Conservation (phyloP, 2,113 vertebrate species). For the Glareola pratincola region DNA sequence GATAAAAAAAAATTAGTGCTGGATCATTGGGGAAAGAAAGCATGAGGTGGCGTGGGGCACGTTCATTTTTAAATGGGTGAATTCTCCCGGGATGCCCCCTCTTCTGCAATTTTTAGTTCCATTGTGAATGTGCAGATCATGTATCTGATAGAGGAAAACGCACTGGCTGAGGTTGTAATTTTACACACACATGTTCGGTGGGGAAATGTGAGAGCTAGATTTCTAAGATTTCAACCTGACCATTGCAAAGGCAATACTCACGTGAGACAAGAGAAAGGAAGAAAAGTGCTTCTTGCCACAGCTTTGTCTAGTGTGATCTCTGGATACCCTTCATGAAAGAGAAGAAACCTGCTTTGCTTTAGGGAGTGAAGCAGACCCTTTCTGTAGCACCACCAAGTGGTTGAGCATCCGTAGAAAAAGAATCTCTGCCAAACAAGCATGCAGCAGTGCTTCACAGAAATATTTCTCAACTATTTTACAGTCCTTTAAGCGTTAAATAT, state of each 20-base stretch:
- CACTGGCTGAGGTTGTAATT: not conserved
- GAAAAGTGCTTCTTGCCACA: not conserved
- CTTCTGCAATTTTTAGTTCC: not conserved
- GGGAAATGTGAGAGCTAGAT: not conserved
- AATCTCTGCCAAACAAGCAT: not conserved
- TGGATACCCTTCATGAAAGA: not conserved
- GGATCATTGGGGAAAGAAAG: not conserved
- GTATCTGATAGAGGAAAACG: not conserved
- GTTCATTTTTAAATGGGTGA: not conserved
- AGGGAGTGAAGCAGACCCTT: not conserved
- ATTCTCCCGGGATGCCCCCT: not conserved
- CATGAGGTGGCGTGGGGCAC: accelerated
- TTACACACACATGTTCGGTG: not conserved
- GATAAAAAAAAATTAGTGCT: not conserved
- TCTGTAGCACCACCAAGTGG: slow-evolving; percentile 64
- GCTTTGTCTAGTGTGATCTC: not conserved
- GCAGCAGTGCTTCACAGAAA: not conserved
- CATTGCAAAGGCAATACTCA: not conserved
- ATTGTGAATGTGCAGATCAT: not conserved
- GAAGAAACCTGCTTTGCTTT: not conserved
- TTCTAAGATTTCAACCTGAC: not conserved
- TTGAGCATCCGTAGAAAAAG: not conserved
- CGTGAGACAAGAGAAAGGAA: not conserved
- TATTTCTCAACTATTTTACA: not conserved
- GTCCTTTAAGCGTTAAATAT: not conserved